Conservation (phyloP, 2,113 vertebrate species). For the Heterotis niloticus region DNA sequence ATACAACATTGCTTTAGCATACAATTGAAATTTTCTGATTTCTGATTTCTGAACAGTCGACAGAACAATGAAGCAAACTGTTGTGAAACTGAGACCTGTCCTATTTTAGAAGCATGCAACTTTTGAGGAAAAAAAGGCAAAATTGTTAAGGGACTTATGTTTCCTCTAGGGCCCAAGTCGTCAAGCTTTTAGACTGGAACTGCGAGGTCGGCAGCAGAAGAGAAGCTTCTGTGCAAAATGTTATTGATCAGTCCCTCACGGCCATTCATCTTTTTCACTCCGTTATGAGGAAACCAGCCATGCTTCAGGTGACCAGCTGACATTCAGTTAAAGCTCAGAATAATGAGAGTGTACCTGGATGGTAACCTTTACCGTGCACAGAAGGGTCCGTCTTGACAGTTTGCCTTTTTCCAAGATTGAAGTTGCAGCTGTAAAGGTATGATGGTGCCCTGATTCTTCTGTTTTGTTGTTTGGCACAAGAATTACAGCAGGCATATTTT, state of each 20-base stretch:
- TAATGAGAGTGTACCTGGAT: conserved; percentile 1
- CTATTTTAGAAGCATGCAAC: background rate
- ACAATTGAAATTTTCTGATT: too few relatives aligned
- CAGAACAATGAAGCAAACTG: background rate
- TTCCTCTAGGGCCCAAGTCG: conserved; percentile 8
- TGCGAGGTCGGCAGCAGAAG: background rate
- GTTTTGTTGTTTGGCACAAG: background rate
- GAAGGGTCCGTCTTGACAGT: background rate
- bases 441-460: background rate
- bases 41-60: background rate
- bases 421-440: background rate
- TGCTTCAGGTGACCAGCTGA: conserved; percentile 32
- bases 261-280: conserved; percentile 26
- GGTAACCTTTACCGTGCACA: conserved; percentile 17
- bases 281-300: conserved; percentile 25
- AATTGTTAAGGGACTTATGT: background rate
- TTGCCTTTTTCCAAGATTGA: background rate
- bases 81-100: background rate
- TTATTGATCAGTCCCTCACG: conserved; percentile 24
- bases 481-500: too few relatives aligned
- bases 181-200: background rate
- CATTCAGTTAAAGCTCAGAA: conserved; percentile 30
- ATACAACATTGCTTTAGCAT: background rate
- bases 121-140: background rate
- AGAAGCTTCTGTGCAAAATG: conserved; percentile 5